A percentile compares a stretch with the other conserved stretches of the same genome.
These are phyloP conservation scores for Chiridota heheva DNA, from an alignment of 35 echinoderm and acorn worm genomes.

Conservation along the genomic window DNA sequence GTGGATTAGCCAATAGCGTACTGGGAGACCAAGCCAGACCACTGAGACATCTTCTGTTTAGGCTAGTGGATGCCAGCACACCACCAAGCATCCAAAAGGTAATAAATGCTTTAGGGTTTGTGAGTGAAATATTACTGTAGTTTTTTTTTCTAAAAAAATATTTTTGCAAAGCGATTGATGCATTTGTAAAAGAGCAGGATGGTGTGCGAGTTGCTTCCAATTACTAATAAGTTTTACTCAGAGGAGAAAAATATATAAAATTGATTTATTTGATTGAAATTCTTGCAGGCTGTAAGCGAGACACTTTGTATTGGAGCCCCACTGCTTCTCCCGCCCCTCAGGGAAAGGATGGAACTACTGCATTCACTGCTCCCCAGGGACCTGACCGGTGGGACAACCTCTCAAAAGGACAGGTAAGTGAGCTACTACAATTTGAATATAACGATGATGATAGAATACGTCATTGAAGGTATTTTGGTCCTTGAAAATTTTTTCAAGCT, in stretches of 20 bases:
- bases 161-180: too few species aligned
- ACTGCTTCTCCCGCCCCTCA: constrained; percentile 77
- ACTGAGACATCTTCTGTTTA: constrained; percentile 82
- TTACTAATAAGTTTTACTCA: too few species aligned
- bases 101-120: not conserved
- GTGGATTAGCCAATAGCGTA: constrained; percentile 81
- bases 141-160: not conserved
- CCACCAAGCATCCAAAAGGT: constrained; percentile 90
- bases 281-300: constrained; percentile 90
- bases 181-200: too few species aligned
- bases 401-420: constrained; percentile 90
- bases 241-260: too few species aligned
- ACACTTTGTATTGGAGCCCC: constrained; percentile 96
- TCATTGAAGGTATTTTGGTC: too few species aligned
- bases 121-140: not conserved
- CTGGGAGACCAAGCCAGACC: constrained; percentile 92
- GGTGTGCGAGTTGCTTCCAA: too few species aligned
- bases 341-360: constrained; percentile 93
- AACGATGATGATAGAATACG: too few species aligned
- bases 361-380: constrained; percentile 96
- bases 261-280: too few species aligned
- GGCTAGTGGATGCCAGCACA: constrained; percentile 93
- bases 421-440: not conserved
- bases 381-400: constrained; percentile 96
- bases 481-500: too few species aligned